These are phyloP conservation scores for Trididemnum miniatum DNA, from an alignment of 23 tunicate genomes.

Conservation along the genomic window DNA sequence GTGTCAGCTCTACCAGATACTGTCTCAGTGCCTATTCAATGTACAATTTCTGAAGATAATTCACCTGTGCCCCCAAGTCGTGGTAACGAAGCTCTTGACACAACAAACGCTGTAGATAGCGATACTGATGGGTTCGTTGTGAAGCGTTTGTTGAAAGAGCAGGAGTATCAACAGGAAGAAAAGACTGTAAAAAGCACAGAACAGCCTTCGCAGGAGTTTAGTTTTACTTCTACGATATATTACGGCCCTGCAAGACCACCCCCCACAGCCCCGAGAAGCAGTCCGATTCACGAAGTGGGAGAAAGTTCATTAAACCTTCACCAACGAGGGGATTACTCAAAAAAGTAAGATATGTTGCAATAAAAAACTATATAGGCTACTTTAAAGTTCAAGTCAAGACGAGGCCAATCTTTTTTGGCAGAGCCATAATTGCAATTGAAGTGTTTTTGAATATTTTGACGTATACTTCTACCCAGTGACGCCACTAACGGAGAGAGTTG, in stretches of 20 bases:
- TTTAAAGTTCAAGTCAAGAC: too few species aligned
- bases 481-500: too few species aligned
- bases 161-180: background rate
- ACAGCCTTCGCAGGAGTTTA: background rate
- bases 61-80: background rate
- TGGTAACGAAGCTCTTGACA: background rate
- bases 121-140: constrained; percentile 32
- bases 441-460: too few species aligned
- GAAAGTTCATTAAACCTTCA: background rate
- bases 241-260: constrained; percentile 4
- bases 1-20: constrained; percentile 10
- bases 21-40: constrained; percentile 6
- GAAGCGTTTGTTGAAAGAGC: background rate
- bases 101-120: background rate
- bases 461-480: too few species aligned
- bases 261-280: constrained; percentile 43
- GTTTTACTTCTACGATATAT: background rate
- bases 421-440: too few species aligned
- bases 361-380: too few species aligned
- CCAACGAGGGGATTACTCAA: background rate
- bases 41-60: background rate
- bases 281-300: constrained; percentile 11
- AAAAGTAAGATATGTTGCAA: background rate
- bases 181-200: background rate
- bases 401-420: too few species aligned